Base-by-base conservation (phyloP, 2,113 vertebrate species). In the Hippocampus guttulatus region DNA sequence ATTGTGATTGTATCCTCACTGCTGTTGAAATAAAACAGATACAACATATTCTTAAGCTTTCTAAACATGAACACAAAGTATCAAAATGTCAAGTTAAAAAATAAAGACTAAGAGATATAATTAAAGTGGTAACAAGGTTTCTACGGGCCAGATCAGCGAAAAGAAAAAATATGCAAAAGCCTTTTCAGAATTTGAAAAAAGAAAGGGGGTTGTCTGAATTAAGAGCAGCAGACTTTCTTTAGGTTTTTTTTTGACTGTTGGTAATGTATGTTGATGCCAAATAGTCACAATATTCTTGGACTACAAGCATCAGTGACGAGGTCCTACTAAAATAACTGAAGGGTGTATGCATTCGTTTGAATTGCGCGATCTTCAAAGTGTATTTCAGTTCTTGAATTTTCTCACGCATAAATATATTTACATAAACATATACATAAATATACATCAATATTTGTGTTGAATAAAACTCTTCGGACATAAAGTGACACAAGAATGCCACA, bases 61-160 rank as follows among this genome's bases (percentile, higher is more conserved):
- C 15, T 1, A 55, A 23, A n/a, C 5, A 38, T 40, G 21, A 65
- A 80, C 82, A 85, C 82, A 75, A 75, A 80, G 69, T 75, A 82
- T 77, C 84, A 77, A 71, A 80, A 67, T 77, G 12, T 69, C 18
- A 45, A 41, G 47, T 55, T 3, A 38, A 45, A 45, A 47, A 41
- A 40, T 20, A 64, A n/a, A 64, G 16, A 27, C 15, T 4, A 38
- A 20, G 23, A 58, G 55, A 18, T 54, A 33, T 3, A 6, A 43
- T 21, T 40, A 38, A 38, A 40, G 6, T 63, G 33, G 33, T 21
- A 33, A 21, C 33, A 40, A 38, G 20, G 61, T 18, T 38, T 58
- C 30, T 38, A 1, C 30, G 40, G 16, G 7, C 21, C 18, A 62
- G 15, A 38, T 18, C 33, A 20, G 14, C 2, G 30, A 20, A 33